Conservation (phyloP, 2,797 vertebrate species). For the Chelonia mydas region DNA sequence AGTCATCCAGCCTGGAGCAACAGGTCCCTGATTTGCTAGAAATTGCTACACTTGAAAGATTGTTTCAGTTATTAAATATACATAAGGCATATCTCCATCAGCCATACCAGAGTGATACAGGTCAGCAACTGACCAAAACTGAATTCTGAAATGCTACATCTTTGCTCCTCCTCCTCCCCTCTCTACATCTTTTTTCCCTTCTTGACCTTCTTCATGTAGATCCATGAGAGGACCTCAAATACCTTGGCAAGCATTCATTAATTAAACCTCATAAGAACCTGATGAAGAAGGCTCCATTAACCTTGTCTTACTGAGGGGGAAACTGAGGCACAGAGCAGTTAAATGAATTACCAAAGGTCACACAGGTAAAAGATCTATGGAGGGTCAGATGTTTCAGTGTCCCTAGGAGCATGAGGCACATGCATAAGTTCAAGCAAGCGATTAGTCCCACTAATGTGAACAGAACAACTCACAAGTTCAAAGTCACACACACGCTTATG, state of each 20-base stretch:
- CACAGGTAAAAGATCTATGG: not conserved
- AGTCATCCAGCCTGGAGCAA: not conserved
- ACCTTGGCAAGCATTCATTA: not conserved
- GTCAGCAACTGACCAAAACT: not conserved
- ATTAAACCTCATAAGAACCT: not conserved
- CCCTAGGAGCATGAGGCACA: not conserved
- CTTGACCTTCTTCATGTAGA: not conserved
- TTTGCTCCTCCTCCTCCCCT: not conserved
- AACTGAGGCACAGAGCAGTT: not conserved
- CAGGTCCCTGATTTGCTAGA: not conserved
- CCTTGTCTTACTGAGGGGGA: not conserved
- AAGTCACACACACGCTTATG: not conserved
- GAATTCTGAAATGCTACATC: not conserved
- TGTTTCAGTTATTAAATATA: not conserved
- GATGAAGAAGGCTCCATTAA: not conserved
- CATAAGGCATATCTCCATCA: not conserved
- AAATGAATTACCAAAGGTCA: not conserved
- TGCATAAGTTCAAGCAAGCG: not conserved
- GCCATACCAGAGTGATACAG: fast-evolving
- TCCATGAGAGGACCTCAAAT: not conserved
- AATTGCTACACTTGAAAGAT: not conserved
- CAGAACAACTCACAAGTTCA: not conserved
- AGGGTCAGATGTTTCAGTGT: not conserved
- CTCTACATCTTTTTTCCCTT: not conserved
- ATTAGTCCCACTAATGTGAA: not conserved